Conservation (phyloP, 1,140 invertebrate genomes). For the Anthonomus grandis region DNA sequence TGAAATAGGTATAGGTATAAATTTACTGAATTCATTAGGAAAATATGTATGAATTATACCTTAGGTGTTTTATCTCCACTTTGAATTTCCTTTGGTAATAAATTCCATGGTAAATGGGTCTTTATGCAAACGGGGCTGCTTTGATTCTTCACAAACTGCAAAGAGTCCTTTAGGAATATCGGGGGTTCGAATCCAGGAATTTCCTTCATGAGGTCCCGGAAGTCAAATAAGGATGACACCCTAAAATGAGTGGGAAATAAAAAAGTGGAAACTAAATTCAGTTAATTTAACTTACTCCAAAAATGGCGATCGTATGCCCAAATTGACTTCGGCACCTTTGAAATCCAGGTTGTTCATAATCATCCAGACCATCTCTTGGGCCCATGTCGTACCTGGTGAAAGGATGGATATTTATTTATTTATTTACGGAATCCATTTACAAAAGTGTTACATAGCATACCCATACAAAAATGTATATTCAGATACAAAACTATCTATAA, state of each 20-base stretch:
- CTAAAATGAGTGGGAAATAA: constrained; percentile 35
- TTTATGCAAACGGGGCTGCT: constrained; percentile 62
- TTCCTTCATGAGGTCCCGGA: constrained; percentile 35
- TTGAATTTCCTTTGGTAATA: constrained; percentile 61
- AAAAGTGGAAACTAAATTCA: constrained; percentile 3
- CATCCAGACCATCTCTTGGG: constrained; percentile 59
- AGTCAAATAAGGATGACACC: constrained; percentile 46
- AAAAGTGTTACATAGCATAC: too few species aligned
- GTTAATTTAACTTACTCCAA: constrained; percentile 46
- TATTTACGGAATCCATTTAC: too few species aligned
- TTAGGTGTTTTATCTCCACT: constrained; percentile 51
- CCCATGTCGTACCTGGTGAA: constrained; percentile 60
- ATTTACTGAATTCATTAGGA: background rate
- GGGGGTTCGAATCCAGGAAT: constrained; percentile 40
- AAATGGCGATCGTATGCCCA: constrained; percentile 47
- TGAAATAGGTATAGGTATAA: constrained; percentile 44
- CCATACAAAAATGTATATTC: too few species aligned
- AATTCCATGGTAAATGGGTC: constrained; percentile 65
- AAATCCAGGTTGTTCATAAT: constrained; percentile 54
- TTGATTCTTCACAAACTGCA: constrained; percentile 30
- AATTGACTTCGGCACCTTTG: constrained; percentile 48
- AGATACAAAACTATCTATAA: too few species aligned
- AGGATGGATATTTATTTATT: too few species aligned
- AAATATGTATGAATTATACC: constrained; percentile 26
- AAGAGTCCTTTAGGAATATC: constrained; percentile 34